Percentiles rank a stretch among this genome's conserved stretches.
Evolutionary conservation across 2,113 vertebrate species (phyloP).

Genomic region (Callithrix jacchus): DNA sequence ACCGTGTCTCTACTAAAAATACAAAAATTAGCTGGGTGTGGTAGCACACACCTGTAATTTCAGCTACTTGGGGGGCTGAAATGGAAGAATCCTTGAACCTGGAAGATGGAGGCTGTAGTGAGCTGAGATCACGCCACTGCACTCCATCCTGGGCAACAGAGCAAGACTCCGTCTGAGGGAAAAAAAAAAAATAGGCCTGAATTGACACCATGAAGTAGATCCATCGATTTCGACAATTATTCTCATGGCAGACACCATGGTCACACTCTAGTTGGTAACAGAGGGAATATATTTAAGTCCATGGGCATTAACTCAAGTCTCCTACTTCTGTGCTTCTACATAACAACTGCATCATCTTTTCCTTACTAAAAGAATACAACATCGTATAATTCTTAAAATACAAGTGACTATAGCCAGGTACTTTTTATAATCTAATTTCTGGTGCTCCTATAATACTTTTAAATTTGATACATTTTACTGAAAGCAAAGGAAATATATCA

Average conservation of each 20-base stretch:
- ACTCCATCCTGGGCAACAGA: too few species aligned
- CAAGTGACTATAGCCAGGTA: neutral
- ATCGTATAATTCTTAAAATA: neutral
- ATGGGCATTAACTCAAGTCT: neutral
- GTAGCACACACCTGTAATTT: too few species aligned
- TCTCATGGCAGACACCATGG: neutral
- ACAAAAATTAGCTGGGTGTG: too few species aligned
- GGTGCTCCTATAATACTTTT: neutral
- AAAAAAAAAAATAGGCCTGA: neutral
- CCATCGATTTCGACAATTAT: neutral
- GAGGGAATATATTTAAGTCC: neutral
- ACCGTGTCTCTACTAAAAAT: too few species aligned
- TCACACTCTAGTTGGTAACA: neutral
- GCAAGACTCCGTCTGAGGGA: too few species aligned
- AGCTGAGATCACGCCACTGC: too few species aligned
- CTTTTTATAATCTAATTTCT: slow-evolving; percentile 1
- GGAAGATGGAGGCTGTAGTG: too few species aligned
- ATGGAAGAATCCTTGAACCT: too few species aligned
- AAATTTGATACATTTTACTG: neutral
- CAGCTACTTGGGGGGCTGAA: too few species aligned
- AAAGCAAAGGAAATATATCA: neutral
- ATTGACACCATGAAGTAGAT: neutral
- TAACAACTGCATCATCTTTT: neutral
- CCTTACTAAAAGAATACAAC: neutral
- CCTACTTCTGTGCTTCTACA: neutral